phyloP scores from a whole-genome alignment of 2,888 invertebrate genomes.

The Agapostemon virescens region DNA sequence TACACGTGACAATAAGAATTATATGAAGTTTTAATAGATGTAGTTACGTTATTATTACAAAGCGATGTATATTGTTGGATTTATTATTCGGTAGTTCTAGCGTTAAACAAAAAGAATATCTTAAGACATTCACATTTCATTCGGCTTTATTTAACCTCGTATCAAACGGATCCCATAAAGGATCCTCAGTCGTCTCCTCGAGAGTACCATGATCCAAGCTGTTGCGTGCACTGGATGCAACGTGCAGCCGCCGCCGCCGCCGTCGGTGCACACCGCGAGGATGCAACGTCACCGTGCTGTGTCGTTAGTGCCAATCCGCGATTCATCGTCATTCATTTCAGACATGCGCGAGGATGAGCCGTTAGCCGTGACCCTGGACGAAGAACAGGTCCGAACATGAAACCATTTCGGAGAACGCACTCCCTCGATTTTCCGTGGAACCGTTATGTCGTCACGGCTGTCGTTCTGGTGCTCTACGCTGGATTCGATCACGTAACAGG shows the following conservation, averaged over 20 bases:
- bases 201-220: neutral
- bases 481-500: conserved; percentile 42
- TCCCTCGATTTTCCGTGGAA: conserved; percentile 12
- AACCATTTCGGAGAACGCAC: conserved; percentile 33
- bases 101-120: too few relatives aligned
- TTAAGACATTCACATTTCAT: too few relatives aligned
- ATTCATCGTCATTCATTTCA: conserved; percentile 63
- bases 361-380: conserved; percentile 51
- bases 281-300: conserved; percentile 48
- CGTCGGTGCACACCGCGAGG: conserved; percentile 32
- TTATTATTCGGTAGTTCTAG: too few relatives aligned
- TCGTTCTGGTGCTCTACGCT: conserved; percentile 37
- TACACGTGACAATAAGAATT: too few relatives aligned
- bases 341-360: conserved; percentile 57
- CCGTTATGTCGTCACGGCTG: conserved; percentile 11
- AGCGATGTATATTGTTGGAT: too few relatives aligned
- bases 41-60: too few relatives aligned
- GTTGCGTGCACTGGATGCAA: neutral
- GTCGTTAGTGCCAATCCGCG: conserved; percentile 24
- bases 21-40: too few relatives aligned
- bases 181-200: neutral
- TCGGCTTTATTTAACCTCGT: too few relatives aligned
- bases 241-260: neutral
- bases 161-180: conserved; percentile 9
- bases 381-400: conserved; percentile 56